These are phyloP conservation scores for Hemitrygon akajei DNA, from an alignment of 2,797 vertebrate genomes.

Conservation along the genomic window DNA sequence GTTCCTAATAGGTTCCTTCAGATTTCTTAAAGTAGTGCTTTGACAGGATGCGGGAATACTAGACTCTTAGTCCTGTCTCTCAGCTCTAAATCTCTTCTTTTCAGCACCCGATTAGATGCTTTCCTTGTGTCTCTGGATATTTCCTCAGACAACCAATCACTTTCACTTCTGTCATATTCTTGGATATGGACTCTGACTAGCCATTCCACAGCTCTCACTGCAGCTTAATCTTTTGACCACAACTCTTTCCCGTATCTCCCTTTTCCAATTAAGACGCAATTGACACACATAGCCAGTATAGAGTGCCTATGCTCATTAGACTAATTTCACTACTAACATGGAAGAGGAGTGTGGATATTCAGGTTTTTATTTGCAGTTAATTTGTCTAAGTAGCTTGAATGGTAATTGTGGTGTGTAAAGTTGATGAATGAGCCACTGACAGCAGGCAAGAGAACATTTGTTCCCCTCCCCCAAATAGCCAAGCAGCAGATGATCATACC, in stretches of 20 bases:
- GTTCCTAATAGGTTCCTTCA: neutral
- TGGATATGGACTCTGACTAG: neutral
- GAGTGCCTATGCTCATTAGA: neutral
- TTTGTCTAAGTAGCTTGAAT: conserved; percentile 1
- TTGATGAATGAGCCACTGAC: conserved; percentile 23
- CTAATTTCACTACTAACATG: conserved; percentile 1
- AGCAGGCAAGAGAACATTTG: neutral
- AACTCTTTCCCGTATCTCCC: neutral
- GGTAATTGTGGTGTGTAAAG: neutral
- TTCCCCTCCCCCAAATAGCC: neutral
- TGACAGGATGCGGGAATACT: neutral
- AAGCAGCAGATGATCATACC: neutral
- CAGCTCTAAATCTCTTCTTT: neutral
- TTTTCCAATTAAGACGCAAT: neutral
- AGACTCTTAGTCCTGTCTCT: neutral
- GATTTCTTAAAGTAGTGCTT: neutral
- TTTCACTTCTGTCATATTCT: neutral
- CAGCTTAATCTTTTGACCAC: neutral
- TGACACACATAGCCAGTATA: neutral
- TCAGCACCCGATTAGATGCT: neutral
- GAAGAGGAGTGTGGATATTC: neutral
- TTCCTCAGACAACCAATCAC: conserved; percentile 4
- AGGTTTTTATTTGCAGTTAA: conserved; percentile 30
- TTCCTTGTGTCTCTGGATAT: neutral
- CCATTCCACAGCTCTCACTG: neutral